Conservation (phyloP, 2,797 vertebrate species). For the Poecilia gillii region DNA sequence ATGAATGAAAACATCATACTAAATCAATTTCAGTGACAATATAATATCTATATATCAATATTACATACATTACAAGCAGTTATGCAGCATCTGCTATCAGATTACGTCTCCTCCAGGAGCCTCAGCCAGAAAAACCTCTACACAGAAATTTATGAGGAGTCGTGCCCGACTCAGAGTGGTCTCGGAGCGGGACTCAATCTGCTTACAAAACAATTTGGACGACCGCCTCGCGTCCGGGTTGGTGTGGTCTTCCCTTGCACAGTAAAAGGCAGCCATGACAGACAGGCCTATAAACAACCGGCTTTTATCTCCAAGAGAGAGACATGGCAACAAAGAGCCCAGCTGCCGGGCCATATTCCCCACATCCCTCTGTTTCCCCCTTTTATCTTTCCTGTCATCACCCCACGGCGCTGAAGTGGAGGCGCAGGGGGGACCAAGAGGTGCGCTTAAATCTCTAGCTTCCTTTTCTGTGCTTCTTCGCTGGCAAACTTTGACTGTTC, state of each 20-base stretch:
- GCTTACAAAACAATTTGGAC: constrained; percentile 68
- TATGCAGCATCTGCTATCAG: not conserved
- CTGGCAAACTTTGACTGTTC: constrained; percentile 27
- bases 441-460: constrained; percentile 50
- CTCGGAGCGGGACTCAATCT: constrained; percentile 38
- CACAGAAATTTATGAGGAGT: constrained; percentile 36
- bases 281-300: constrained; percentile 76
- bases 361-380: constrained; percentile 59
- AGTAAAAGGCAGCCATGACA: constrained; percentile 65
- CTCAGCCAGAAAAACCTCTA: constrained; percentile 37
- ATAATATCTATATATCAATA: not conserved
- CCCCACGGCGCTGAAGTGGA: constrained; percentile 49
- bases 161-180: not conserved
- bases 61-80: not conserved
- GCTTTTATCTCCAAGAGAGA: constrained; percentile 78
- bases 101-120: constrained; percentile 26
- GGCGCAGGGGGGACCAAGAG: constrained; percentile 18
- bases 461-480: constrained; percentile 37
- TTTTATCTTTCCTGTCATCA: constrained; percentile 78
- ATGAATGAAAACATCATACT: not conserved
- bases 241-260: constrained; percentile 46
- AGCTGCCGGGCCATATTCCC: constrained; percentile 65
- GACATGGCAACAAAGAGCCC: constrained; percentile 77
- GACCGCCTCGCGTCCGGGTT: constrained; percentile 51
- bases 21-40: not conserved